phyloP scores from a whole-genome alignment of 2,113 vertebrate genomes.

The Cynopterus brachyotis region DNA sequence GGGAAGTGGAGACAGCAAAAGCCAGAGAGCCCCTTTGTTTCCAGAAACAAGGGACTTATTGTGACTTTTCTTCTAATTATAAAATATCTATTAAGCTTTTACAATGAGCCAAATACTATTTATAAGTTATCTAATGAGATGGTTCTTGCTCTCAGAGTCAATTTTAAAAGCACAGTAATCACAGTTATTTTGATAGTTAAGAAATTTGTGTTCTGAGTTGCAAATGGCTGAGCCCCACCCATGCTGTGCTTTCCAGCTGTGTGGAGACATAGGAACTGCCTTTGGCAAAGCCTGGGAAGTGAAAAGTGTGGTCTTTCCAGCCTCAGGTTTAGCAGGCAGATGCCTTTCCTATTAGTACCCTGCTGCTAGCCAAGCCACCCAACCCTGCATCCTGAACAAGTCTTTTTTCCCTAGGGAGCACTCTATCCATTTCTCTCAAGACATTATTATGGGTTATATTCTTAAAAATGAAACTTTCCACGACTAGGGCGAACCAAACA shows the following conservation, averaged over 20 bases:
- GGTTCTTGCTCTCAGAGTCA: background rate
- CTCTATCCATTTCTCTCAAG: background rate
- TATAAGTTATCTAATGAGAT: conserved; percentile 41
- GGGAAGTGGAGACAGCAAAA: background rate
- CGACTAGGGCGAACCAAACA: background rate
- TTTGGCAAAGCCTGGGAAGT: background rate
- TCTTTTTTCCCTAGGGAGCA: background rate
- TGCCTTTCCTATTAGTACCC: background rate
- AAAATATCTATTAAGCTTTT: conserved; percentile 54
- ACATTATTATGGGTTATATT: rapidly evolving
- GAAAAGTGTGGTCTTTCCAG: background rate
- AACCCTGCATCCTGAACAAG: background rate
- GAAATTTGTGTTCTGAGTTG: background rate
- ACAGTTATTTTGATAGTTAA: background rate
- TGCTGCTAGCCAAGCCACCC: background rate
- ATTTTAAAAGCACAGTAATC: conserved; percentile 47
- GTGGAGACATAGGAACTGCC: background rate
- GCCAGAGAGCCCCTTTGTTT: conserved; percentile 33
- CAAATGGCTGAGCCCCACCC: background rate
- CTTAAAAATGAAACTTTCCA: background rate
- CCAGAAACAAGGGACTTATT: conserved; percentile 45
- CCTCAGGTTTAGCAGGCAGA: background rate
- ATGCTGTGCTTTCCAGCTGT: background rate
- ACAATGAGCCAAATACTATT: conserved; percentile 45
- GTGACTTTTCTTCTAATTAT: conserved; percentile 54